These are phyloP conservation scores for Phocides pigmalion DNA, from an alignment of 1,140 invertebrate genomes.

Conservation along the genomic window DNA sequence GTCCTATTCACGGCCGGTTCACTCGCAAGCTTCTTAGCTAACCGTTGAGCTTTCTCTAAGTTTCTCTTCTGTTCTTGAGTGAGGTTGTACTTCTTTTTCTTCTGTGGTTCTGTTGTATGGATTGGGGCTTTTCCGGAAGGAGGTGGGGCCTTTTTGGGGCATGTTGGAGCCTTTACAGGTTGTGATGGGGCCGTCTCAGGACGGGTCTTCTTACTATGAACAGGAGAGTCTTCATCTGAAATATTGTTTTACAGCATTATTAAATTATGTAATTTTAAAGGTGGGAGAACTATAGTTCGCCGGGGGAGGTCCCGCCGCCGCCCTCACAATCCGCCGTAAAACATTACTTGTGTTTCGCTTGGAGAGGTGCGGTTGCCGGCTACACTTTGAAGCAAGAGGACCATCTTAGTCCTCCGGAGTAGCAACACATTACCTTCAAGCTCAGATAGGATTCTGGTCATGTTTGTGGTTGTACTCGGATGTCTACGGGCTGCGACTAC, in stretches of 20 bases:
- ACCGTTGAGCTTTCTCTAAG: slow-evolving; percentile 10
- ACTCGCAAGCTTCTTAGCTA: slow-evolving; percentile 8
- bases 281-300: no score
- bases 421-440: no score
- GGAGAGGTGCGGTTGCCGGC: no score
- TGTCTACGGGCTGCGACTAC: no score
- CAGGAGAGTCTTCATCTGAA: slow-evolving; percentile 10
- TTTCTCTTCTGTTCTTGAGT: slow-evolving; percentile 18
- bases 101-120: slow-evolving; percentile 2
- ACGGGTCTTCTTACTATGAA: neutral
- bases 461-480: no score
- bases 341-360: no score
- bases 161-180: neutral
- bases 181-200: neutral
- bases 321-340: no score
- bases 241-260: neutral
- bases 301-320: no score
- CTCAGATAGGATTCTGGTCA: no score
- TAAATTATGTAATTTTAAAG: no score
- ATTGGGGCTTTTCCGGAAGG: neutral
- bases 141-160: neutral
- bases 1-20: neutral
- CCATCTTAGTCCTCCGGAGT: no score
- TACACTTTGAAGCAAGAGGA: no score
- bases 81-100: slow-evolving; percentile 15